Conservation (phyloP, 2,888 invertebrate species). For the Pristionchus exspectatus region DNA sequence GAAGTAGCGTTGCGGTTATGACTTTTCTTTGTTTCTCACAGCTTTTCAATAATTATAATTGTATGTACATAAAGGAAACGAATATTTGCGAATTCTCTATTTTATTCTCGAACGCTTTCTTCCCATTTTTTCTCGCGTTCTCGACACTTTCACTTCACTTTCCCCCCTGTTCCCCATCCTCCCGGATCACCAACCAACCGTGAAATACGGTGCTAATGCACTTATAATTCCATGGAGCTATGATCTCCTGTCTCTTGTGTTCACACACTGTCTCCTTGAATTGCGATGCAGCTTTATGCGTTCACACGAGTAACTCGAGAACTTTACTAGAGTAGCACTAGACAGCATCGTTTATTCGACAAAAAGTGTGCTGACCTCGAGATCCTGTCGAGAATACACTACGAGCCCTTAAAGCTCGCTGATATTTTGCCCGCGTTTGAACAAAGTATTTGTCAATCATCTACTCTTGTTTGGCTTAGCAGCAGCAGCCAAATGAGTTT, state of each 20-base stretch:
- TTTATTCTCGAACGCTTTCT: background rate
- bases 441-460: too few species aligned
- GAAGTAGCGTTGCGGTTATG: background rate
- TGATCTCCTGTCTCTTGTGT: background rate
- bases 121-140: background rate
- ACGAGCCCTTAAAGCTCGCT: background rate
- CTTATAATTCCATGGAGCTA: background rate
- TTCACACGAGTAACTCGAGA: background rate
- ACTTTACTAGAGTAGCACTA: background rate
- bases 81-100: background rate
- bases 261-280: background rate
- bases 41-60: background rate
- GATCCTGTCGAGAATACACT: background rate
- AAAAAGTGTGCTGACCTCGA: slow-evolving; percentile 22
- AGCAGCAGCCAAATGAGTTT: too few species aligned
- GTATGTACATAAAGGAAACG: background rate
- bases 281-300: background rate
- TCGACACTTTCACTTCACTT: background rate
- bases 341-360: background rate
- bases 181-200: background rate
- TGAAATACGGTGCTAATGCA: slow-evolving; percentile 1
- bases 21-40: background rate
- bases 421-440: background rate
- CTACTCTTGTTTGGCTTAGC: too few species aligned
- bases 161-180: background rate